These are phyloP conservation scores for Xylota sylvarum DNA, from an alignment of 2,888 invertebrate genomes.

Conservation along the genomic window DNA sequence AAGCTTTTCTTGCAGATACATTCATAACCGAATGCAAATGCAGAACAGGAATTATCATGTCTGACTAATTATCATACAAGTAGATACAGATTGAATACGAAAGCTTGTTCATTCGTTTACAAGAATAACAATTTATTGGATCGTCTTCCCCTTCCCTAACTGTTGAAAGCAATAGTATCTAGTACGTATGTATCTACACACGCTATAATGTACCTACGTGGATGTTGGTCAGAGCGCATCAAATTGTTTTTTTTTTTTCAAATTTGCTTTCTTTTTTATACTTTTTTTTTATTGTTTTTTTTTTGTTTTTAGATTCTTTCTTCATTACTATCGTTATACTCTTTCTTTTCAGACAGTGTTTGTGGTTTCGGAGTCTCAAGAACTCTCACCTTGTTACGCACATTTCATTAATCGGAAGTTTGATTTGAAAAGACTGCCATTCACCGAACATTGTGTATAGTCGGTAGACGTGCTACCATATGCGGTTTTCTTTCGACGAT, in stretches of 20 bases:
- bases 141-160: background rate
- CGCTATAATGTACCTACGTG: background rate
- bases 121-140: background rate
- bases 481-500: conserved; percentile 32
- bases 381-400: conserved; percentile 41
- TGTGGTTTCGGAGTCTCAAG: background rate
- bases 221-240: conserved; percentile 8
- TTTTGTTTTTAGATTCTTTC: conserved; percentile 7
- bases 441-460: conserved; percentile 39
- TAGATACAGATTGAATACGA: background rate
- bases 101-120: background rate
- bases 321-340: background rate
- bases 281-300: conserved; percentile 1
- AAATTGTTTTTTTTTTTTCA: conserved; percentile 17
- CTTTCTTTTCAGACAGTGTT: conserved; percentile 20
- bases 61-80: background rate
- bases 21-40: too few relatives aligned
- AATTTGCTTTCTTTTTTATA: conserved; percentile 24
- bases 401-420: conserved; percentile 52
- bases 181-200: background rate
- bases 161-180: background rate
- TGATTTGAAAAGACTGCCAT: conserved; percentile 37
- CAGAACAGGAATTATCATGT: too few relatives aligned
- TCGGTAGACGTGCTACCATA: conserved; percentile 52
- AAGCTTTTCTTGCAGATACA: background rate